Evolutionary conservation across 2,888 invertebrate genomes (phyloP), one percentile per base, ranked within the genome.

Genomic region (Chironomus riparius): DNA sequence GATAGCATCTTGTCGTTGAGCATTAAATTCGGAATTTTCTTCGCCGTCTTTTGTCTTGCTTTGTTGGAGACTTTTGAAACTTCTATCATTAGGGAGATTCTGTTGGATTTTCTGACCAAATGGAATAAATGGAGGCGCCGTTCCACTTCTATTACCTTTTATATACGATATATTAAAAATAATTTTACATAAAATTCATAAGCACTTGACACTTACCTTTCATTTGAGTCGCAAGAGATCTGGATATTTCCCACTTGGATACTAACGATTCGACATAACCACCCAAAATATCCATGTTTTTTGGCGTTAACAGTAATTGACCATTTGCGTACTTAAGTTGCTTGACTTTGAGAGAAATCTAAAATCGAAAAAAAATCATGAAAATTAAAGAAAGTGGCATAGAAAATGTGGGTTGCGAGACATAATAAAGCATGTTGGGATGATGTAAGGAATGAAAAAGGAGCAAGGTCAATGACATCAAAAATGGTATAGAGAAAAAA

Each of bases 1-100:
- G 80, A 97, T 95, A 0, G 94, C 94, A 78, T 93, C 95, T 81
- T 92, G 92, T 77, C 96, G 87, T 82, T 94, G 94, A n/a, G 91
- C 88, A 81, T 95, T 94, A 85, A 97, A 97, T 81, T 94, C 95
- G 0, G 88, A 88, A 83, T 93, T 91, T 78, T 92, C 92, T 12
- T 82, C 82, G 1, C 82, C 80, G 78, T 86, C 85, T 77, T 86
- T 86, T 76, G 91, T 89, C 81, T 89, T 89, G 10, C 85, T 84
- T 73, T 87, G 87, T 71, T 86, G 86, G 28, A 92, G 82, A 77
- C 92, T 90, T 81, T 92, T 93, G 78, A 93, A 93, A 80, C 88
- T 88, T 78, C 87, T 87, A 77, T 90, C 89, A 48, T n/a, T 65
- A 61, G 87, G 85, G 28, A 87, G 83, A 47, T 83, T 81, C 73